phyloP scores from a whole-genome alignment of 2,888 invertebrate species.

The Bibio marci region DNA sequence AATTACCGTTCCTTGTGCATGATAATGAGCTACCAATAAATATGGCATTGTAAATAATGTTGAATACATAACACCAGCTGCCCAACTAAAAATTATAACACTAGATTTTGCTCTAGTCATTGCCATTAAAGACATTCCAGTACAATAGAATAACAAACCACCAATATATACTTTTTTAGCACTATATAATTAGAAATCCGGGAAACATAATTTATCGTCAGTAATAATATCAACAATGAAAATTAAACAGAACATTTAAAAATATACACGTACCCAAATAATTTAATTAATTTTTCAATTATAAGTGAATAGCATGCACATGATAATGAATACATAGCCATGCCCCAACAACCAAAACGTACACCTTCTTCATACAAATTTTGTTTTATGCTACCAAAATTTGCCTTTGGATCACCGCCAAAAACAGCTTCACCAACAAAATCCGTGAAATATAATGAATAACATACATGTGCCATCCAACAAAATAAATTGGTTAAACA shows the following conservation, averaged over 20 bases:
- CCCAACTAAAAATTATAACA: slow-evolving; percentile 78
- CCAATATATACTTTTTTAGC: slow-evolving; percentile 77
- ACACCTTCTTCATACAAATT: slow-evolving; percentile 77
- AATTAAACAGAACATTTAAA: no score
- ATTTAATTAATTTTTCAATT: slow-evolving; percentile 72
- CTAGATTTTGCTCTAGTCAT: slow-evolving; percentile 55
- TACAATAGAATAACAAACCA: slow-evolving; percentile 72
- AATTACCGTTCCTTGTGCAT: slow-evolving; percentile 72
- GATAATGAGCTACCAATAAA: slow-evolving; percentile 82
- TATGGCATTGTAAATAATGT: slow-evolving; percentile 96
- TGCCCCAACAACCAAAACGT: slow-evolving; percentile 89
- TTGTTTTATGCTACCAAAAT: slow-evolving; percentile 43
- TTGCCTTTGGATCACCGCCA: slow-evolving; percentile 39
- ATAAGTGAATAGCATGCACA: slow-evolving; percentile 82
- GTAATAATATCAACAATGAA: neutral
- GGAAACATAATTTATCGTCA: slow-evolving; percentile 2
- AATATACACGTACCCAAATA: slow-evolving; percentile 35
- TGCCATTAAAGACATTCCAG: slow-evolving; percentile 80
- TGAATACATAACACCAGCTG: slow-evolving; percentile 93
- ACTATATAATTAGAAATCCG: slow-evolving; percentile 48
- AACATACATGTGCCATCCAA: slow-evolving; percentile 85
- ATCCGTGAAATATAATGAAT: slow-evolving; percentile 7
- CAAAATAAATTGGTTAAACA: slow-evolving; percentile 90
- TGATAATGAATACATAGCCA: slow-evolving; percentile 90
- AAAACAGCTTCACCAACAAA: slow-evolving; percentile 24